A percentile compares a stretch with the other conserved stretches of the same genome.
phyloP scores from a whole-genome alignment of 1,140 invertebrate species.

The Pinna nobilis region DNA sequence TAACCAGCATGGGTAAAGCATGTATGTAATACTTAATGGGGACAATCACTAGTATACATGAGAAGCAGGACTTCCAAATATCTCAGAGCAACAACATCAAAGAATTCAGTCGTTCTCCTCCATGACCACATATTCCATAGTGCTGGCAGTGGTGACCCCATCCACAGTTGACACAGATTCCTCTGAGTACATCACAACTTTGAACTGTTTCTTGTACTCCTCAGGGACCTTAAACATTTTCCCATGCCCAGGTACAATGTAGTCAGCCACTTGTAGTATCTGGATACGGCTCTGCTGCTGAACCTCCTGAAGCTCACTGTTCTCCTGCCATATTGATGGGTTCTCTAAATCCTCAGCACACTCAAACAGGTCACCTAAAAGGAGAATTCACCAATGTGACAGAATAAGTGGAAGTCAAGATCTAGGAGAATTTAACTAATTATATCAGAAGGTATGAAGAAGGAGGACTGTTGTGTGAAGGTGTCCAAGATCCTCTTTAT shows the following conservation, averaged over 20 bases:
- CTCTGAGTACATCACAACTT: constrained; percentile 43
- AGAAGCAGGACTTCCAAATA: too few relatives aligned
- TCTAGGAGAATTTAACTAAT: too few relatives aligned
- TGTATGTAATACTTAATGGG: too few relatives aligned
- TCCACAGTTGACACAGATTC: not conserved
- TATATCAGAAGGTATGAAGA: too few relatives aligned
- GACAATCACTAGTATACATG: too few relatives aligned
- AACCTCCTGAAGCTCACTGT: constrained; percentile 82
- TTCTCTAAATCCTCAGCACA: constrained; percentile 85
- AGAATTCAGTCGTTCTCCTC: not conserved
- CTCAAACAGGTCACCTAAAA: constrained; percentile 89
- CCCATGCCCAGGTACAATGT: constrained; percentile 94
- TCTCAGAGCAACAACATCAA: too few relatives aligned
- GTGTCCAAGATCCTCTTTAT: too few relatives aligned
- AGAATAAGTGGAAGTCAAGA: too few relatives aligned
- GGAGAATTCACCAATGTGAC: not conserved
- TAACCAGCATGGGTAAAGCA: too few relatives aligned
- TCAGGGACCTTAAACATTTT: constrained; percentile 79
- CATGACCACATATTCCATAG: not conserved
- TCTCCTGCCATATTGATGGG: constrained; percentile 84
- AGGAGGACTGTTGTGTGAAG: too few relatives aligned
- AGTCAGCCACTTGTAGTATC: constrained; percentile 84
- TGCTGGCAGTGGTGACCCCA: not conserved
- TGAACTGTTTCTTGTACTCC: constrained; percentile 42
- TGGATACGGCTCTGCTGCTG: constrained; percentile 83